These are phyloP conservation scores for Semotilus atromaculatus DNA, from an alignment of 2,797 vertebrate species.

Conservation along the genomic window DNA sequence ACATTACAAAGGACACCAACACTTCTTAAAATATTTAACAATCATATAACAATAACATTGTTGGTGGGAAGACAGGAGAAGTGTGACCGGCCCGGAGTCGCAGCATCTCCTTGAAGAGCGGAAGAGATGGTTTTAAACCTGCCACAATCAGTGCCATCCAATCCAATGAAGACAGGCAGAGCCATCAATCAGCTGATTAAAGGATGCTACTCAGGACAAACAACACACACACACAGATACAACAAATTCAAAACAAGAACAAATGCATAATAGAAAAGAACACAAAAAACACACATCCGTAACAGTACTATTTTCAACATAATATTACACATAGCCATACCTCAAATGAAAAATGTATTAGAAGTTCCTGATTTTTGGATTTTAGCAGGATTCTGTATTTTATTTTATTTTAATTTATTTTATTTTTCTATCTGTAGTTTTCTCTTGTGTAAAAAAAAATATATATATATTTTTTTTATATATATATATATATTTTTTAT, in stretches of 20 bases:
- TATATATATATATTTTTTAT: too few species aligned
- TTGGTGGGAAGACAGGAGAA: not conserved
- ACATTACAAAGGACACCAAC: not conserved
- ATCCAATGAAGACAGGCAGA: not conserved
- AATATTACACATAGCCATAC: not conserved
- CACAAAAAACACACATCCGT: not conserved
- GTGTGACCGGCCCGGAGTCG: not conserved
- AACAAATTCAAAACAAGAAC: not conserved
- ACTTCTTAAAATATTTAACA: not conserved
- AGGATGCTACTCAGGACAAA: not conserved
- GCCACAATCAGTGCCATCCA: not conserved
- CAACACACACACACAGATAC: not conserved
- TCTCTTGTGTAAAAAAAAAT: too few species aligned
- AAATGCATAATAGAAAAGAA: not conserved
- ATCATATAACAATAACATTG: not conserved
- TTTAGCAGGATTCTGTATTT: not conserved
- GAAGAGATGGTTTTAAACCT: not conserved
- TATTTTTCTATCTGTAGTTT: too few species aligned
- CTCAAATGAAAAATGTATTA: not conserved
- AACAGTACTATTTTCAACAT: conserved; percentile 7
- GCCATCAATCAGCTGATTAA: not conserved
- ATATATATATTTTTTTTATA: too few species aligned
- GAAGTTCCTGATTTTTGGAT: not conserved
- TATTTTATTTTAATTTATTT: not conserved
- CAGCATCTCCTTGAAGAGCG: not conserved